Conservation (phyloP, 2,797 vertebrate genomes). For the Diceros bicornis region DNA sequence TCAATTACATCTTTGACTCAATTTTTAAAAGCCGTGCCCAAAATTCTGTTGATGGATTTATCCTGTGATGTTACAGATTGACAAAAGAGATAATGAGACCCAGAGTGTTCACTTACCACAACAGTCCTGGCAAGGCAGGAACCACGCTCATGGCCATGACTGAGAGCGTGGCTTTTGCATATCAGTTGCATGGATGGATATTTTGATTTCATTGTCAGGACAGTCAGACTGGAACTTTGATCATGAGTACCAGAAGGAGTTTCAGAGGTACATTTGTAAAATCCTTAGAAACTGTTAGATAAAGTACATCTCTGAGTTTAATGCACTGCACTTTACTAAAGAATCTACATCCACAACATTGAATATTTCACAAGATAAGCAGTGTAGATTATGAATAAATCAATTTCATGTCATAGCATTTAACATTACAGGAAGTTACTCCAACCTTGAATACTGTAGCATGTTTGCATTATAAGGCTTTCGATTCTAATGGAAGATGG, state of each 20-base stretch:
- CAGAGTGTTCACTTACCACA: background rate
- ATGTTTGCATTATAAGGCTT: conserved; percentile 25
- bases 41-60: conserved; percentile 6
- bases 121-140: background rate
- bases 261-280: conserved; percentile 3
- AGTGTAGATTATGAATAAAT: conserved; percentile 59
- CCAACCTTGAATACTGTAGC: background rate
- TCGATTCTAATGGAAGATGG: conserved; percentile 63
- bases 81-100: conserved; percentile 37
- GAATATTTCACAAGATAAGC: conserved; percentile 61
- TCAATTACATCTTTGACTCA: background rate
- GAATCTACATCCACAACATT: background rate
- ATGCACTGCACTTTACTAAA: conserved; percentile 38
- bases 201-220: conserved; percentile 41
- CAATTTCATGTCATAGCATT: conserved; percentile 66
- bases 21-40: background rate
- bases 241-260: conserved; percentile 48
- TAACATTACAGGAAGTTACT: conserved; percentile 45
- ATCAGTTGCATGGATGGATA: background rate
- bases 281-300: conserved; percentile 49
- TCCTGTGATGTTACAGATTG: background rate
- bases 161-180: background rate
- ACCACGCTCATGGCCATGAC: background rate
- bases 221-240: conserved; percentile 44
- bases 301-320: conserved; percentile 47